A percentile compares a stretch with the other conserved stretches of the same genome.
These are phyloP conservation scores for Ganaspis sp. DNA, from an alignment of 1,140 invertebrate genomes.

Conservation along the genomic window DNA sequence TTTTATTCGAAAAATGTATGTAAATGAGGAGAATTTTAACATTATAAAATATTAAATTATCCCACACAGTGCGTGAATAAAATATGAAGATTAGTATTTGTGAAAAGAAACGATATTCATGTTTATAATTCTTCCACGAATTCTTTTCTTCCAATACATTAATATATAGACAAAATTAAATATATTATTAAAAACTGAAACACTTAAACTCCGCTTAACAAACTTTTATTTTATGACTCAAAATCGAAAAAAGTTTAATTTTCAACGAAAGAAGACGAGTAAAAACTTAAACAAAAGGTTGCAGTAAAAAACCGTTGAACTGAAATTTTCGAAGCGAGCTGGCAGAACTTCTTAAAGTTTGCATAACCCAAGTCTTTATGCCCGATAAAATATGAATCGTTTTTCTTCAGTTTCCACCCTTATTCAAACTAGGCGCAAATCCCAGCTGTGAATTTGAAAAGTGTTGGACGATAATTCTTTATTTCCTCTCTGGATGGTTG, in stretches of 20 bases:
- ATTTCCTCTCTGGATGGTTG: constrained; percentile 23
- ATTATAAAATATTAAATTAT: too few relatives aligned
- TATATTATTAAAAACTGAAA: too few relatives aligned
- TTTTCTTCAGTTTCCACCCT: background rate
- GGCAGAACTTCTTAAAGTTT: constrained; percentile 9
- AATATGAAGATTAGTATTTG: too few relatives aligned
- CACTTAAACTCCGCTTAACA: too few relatives aligned
- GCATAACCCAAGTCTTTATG: background rate
- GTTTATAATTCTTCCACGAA: too few relatives aligned
- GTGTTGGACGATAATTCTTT: constrained; percentile 61
- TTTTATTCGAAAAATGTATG: background rate
- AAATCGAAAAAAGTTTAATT: background rate
- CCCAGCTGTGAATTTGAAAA: constrained; percentile 65
- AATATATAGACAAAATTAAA: too few relatives aligned
- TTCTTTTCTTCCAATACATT: too few relatives aligned
- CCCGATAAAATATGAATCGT: constrained; percentile 54
- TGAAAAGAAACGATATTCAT: too few relatives aligned
- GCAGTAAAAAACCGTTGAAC: background rate
- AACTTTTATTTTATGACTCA: too few relatives aligned
- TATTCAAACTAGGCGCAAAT: constrained; percentile 60
- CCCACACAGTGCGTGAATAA: too few relatives aligned
- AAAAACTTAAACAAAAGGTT: background rate
- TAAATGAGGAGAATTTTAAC: too few relatives aligned
- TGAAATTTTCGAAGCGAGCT: background rate
- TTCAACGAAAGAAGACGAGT: background rate